phyloP scores from a whole-genome alignment of 2,888 invertebrate genomes.

The Melanchra persicariae region DNA sequence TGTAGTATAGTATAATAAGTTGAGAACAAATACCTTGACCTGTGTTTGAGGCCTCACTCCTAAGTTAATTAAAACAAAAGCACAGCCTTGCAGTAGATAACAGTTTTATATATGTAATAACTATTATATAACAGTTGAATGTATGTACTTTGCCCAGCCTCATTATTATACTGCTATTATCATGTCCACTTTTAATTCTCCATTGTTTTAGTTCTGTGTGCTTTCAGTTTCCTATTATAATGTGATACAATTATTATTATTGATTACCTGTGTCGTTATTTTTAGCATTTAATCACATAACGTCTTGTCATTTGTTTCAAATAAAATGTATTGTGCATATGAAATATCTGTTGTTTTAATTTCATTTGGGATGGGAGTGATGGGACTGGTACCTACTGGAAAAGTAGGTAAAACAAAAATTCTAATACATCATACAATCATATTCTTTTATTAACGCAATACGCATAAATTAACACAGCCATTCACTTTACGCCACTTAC shows the following conservation, averaged over 20 bases:
- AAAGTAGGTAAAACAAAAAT: conserved; percentile 20
- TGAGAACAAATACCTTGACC: conserved; percentile 23
- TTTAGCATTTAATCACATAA: conserved; percentile 30
- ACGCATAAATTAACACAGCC: conserved; percentile 55
- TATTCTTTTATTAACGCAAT: conserved; percentile 38
- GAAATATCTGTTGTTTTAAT: conserved; percentile 9
- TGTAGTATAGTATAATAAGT: background rate
- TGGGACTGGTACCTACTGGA: background rate
- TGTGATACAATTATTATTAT: conserved; percentile 33
- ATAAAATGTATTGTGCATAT: conserved; percentile 29
- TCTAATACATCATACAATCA: conserved; percentile 16
- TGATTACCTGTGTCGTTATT: conserved; percentile 37
- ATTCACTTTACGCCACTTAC: conserved; percentile 32
- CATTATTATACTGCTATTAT: conserved; percentile 11
- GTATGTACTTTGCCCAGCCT: conserved; percentile 31
- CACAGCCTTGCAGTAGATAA: conserved; percentile 7
- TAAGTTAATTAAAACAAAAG: conserved; percentile 12
- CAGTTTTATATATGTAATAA: conserved; percentile 16
- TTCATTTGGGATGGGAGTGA: background rate
- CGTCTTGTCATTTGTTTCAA: conserved; percentile 29
- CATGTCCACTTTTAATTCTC: conserved; percentile 5
- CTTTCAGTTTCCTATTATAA: conserved; percentile 10
- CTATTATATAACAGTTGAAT: conserved; percentile 11
- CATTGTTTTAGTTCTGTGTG: conserved; percentile 23
- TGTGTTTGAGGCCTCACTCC: background rate